Conservation (phyloP, 2,113 vertebrate species). For the Ascaphus truei region DNA sequence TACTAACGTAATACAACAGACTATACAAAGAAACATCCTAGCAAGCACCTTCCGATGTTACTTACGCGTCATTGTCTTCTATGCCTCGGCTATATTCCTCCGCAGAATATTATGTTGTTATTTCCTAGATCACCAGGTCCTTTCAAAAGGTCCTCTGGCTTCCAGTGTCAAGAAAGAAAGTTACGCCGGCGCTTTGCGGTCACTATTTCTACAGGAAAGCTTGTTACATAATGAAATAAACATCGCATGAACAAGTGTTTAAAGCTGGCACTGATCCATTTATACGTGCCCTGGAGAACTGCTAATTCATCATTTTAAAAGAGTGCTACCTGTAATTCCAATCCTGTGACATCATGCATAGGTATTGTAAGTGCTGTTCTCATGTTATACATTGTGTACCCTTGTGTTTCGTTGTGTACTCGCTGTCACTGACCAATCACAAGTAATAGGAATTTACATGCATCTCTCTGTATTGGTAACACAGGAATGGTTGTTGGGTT, state of each 20-base stretch:
- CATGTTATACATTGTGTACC: neutral
- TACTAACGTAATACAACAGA: too few relatives aligned
- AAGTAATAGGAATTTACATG: neutral
- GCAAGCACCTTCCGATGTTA: neutral
- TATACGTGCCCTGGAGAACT: neutral
- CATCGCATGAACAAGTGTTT: neutral
- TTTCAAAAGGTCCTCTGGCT: neutral
- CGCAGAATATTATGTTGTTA: neutral
- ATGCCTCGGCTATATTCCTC: neutral
- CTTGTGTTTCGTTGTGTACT: neutral
- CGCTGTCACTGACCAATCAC: neutral
- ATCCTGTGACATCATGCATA: neutral
- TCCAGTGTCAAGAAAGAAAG: neutral
- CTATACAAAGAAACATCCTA: too few relatives aligned
- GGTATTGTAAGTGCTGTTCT: too few relatives aligned
- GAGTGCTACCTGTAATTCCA: slow-evolving; percentile 1
- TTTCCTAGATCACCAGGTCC: neutral
- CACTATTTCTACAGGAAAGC: neutral
- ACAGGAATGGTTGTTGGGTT: too few relatives aligned
- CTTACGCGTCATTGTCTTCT: neutral
- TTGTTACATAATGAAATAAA: neutral
- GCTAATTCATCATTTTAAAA: neutral
- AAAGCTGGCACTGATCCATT: too few relatives aligned
- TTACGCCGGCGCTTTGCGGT: neutral
- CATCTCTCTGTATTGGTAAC: neutral